Evolutionary conservation across 2,797 vertebrate genomes (phyloP), one percentile per base, ranked within the genome.

Genomic region (Thunnus albacares): DNA sequence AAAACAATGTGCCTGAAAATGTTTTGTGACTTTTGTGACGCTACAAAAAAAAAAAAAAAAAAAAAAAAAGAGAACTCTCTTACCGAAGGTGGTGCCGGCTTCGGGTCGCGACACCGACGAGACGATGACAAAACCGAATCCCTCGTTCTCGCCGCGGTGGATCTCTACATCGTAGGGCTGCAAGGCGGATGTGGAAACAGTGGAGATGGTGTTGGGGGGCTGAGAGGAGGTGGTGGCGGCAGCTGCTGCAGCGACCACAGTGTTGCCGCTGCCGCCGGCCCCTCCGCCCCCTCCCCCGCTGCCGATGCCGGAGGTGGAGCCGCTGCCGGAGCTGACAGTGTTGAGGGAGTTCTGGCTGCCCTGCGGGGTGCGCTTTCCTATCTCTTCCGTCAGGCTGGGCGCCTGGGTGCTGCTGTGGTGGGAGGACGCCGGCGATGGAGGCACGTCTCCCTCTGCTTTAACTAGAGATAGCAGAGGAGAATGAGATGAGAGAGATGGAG

Each of bases 301-400:
- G 88, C 98, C 98, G 0, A 98, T 99, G 75, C 98, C 98, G 0
- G 98, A 98, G 87, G 98, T 99, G 94, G 97, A 98, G 85, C 98
- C 98, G 2, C 98, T 99, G 93, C 98, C 97, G 0, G 98, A 99
- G 95, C 98, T 99, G 82, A 98, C 97, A 0, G 98, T 99, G 92
- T 98, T 99, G 53, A 99, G 95, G 0, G 98, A 99, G 93, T 99
- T 99, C 95, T 99, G 98, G 94, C 98, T 99, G 85, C 98, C 98
- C 94, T 98, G 98, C 0, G 97, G 97, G 0, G 98, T 98, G 52
- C 97, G 97, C 90, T 99, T 99, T 90, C 98, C 98, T 0, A 87
- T 93, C 51, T 0, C 97, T 87, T 99, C 98, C 0, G 97, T 97
- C 93, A 99, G 96, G 0, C 98, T 99, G 30, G 97, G 97, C 0